phyloP scores from a whole-genome alignment of 2,888 invertebrate genomes.

The Gordius sp. region DNA sequence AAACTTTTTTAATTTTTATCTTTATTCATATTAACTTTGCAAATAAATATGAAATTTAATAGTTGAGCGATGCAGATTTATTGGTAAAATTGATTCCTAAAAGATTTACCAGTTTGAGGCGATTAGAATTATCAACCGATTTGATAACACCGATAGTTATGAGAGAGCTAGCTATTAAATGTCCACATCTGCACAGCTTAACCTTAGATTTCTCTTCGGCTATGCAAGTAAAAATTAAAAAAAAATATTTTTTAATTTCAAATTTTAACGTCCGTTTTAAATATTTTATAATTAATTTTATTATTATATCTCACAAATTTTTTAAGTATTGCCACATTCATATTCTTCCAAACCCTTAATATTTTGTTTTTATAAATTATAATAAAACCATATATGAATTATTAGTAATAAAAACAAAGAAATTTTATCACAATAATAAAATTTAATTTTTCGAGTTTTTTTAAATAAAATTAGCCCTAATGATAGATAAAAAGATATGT shows the following conservation, averaged over 20 bases:
- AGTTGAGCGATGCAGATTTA: slow-evolving; percentile 43
- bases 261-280: too few species aligned
- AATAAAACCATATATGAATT: too few species aligned
- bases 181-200: slow-evolving; percentile 79
- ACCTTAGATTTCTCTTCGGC: slow-evolving; percentile 90
- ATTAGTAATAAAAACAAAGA: too few species aligned
- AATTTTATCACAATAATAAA: too few species aligned
- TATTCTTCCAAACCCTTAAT: too few species aligned
- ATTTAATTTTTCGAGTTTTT: slow-evolving; percentile 6
- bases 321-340: too few species aligned
- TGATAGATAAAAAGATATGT: not conserved
- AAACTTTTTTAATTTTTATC: not conserved
- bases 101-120: slow-evolving; percentile 54
- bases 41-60: slow-evolving; percentile 5
- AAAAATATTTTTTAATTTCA: not conserved
- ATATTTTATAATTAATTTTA: too few species aligned
- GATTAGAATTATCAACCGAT: slow-evolving; percentile 75
- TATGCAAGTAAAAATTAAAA: slow-evolving; percentile 45
- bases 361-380: too few species aligned
- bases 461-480: not conserved
- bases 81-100: slow-evolving; percentile 57
- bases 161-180: slow-evolving; percentile 80
- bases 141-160: slow-evolving; percentile 79
- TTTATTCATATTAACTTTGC: not conserved
- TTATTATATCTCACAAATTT: too few species aligned